Conservation (phyloP, 2,797 vertebrate species). For the Cuculus canorus region DNA sequence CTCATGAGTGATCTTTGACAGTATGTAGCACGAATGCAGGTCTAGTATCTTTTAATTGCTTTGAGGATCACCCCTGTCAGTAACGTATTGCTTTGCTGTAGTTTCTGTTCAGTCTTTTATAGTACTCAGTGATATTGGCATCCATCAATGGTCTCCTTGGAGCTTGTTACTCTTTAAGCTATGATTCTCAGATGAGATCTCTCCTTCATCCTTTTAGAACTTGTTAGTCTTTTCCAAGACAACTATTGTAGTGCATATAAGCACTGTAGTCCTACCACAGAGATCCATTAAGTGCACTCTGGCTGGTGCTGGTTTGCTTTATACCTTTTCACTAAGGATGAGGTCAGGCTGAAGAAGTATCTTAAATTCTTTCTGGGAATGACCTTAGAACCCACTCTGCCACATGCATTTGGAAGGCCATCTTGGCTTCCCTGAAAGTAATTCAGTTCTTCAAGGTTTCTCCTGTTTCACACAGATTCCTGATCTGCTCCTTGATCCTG, state of each 20-base stretch:
- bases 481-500: not conserved
- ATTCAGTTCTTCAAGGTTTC: not conserved
- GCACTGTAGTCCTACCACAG: not conserved
- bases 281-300: not conserved
- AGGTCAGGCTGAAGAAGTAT: not conserved
- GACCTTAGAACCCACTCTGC: not conserved
- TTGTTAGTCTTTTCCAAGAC: not conserved
- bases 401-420: rapidly evolving
- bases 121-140: too few relatives aligned
- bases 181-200: not conserved
- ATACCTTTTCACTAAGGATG: not conserved
- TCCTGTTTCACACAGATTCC: not conserved
- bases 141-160: not conserved
- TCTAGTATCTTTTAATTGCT: not conserved
- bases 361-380: not conserved
- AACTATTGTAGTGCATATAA: not conserved
- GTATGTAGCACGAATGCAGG: not conserved
- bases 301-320: not conserved
- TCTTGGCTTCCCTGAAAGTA: not conserved
- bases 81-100: not conserved
- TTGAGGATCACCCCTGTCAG: not conserved
- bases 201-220: not conserved
- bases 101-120: not conserved
- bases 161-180: not conserved
- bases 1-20: not conserved